These are phyloP conservation scores for Rhagophthalmus giganteus DNA, from an alignment of 2,888 invertebrate species.

Conservation along the genomic window DNA sequence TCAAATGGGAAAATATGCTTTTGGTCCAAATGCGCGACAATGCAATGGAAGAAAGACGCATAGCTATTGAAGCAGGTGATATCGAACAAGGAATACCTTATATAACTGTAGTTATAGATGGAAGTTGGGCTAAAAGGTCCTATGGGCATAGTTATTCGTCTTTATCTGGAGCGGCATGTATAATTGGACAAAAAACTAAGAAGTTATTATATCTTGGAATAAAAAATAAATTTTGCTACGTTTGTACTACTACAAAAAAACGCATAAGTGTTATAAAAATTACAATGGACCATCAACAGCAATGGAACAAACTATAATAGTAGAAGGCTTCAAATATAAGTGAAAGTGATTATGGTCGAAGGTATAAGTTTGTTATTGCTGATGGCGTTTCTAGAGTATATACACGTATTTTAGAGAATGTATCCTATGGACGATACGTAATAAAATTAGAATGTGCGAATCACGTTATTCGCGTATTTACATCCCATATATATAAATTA, in stretches of 20 bases:
- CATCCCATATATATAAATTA: slow-evolving; percentile 5
- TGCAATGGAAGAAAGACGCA: not conserved
- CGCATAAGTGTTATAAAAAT: not conserved
- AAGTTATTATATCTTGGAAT: not conserved
- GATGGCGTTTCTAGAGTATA: slow-evolving; percentile 9
- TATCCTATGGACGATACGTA: slow-evolving; percentile 3
- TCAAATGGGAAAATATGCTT: too few relatives aligned
- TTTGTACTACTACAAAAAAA: too few relatives aligned
- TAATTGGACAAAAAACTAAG: slow-evolving; percentile 1
- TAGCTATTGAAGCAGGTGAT: not conserved
- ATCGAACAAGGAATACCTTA: not conserved
- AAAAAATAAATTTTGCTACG: not conserved
- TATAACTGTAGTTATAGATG: not conserved
- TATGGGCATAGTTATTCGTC: slow-evolving; percentile 1
- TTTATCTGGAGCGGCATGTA: slow-evolving; percentile 2
- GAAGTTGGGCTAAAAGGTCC: slow-evolving; percentile 2
- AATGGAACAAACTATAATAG: not conserved
- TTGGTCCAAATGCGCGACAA: not conserved
- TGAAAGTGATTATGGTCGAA: not conserved
- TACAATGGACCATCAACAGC: not conserved
- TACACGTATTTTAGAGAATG: not conserved
- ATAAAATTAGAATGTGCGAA: slow-evolving; percentile 7
- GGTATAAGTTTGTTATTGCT: not conserved
- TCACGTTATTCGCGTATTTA: not conserved
- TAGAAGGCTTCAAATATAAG: not conserved